Base-by-base conservation (phyloP, 2,797 vertebrate species). In the Rhinella marina region DNA sequence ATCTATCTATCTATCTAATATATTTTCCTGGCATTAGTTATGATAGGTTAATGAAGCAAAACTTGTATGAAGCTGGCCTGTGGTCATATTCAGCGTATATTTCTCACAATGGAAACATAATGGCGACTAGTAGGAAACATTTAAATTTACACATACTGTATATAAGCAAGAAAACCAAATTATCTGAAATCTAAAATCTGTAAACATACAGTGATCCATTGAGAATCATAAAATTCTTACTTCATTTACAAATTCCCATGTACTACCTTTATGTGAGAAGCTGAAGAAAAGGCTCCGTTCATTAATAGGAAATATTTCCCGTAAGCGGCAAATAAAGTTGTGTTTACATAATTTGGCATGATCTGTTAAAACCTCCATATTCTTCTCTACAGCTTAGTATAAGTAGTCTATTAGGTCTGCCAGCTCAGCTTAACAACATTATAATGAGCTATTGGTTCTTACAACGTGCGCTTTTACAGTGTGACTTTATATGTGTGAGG, bases 221-320 rank as follows among this genome's bases (percentile, higher is more conserved):
- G 27, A 80, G n/a, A 59, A 80, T 59, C 54, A 80, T 80, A 57
- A 80, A 59, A 80, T 80, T 75, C 72, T 29, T 57, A 80, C n/a
- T 80, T 29, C 9, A 27, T 80, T 79, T 17, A 19, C 25, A 79
- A 29, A 93, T 91, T 85, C 88, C 90, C 88, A 84, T 91, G 91
- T 93, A 92, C 6, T 29, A 80, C 85, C 94, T 94, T 92, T 92
- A 90, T 91, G 85, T 90, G 84, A 29, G 17, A 57, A 32, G 77
- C 54, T 59, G 25, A 59, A 59, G 77, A 59, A 80, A 80, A 80
- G 56, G 27, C 77, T 92, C 92, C 81, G 92, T 93, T 92, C 87
- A 91, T 92, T 93, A 90, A 92, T 90, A 91, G 91, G 90, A 93
- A 93, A 92, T 90, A 92, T 91, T 92, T 90, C 80, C 89, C 89